Percentiles rank a stretch among this genome's conserved stretches.
phyloP scores from a whole-genome alignment of 2,888 invertebrate genomes.

The Anthophora plumipes region DNA sequence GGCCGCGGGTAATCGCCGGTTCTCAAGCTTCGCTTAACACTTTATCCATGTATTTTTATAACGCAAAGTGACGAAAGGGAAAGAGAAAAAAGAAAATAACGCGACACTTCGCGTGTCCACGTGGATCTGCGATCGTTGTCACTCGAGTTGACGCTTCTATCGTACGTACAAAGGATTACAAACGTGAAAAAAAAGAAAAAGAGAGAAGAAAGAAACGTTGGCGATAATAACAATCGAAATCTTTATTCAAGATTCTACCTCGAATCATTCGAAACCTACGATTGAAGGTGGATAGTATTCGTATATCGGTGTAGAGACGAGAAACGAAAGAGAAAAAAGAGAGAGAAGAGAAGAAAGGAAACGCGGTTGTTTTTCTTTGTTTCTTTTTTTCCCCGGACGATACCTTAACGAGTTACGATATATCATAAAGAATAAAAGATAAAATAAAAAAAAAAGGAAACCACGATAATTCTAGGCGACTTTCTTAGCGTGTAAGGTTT shows the following conservation, averaged over 20 bases:
- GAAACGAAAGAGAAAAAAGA: neutral
- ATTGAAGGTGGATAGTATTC: neutral
- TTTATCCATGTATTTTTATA: slow-evolving; percentile 68
- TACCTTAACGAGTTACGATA: slow-evolving; percentile 23
- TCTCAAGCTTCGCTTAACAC: slow-evolving; percentile 53
- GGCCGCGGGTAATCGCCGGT: neutral
- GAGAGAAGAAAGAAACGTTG: neutral
- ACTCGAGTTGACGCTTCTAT: neutral
- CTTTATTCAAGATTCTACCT: slow-evolving; percentile 12
- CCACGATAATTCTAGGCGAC: slow-evolving; percentile 66
- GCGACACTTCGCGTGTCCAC: neutral
- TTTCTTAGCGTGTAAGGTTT: slow-evolving; percentile 69
- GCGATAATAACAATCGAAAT: neutral
- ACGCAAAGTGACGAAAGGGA: slow-evolving; percentile 45
- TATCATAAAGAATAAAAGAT: too few relatives aligned
- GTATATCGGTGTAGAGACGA: slow-evolving; percentile 30
- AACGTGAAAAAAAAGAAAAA: neutral
- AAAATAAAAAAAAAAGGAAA: neutral
- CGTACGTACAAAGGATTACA: neutral
- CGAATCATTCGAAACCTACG: slow-evolving; percentile 49
- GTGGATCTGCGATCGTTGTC: slow-evolving; percentile 3
- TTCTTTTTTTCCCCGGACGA: slow-evolving; percentile 11
- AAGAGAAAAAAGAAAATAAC: too few relatives aligned
- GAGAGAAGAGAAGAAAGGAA: neutral
- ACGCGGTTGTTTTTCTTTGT: slow-evolving; percentile 6